Base-by-base conservation (phyloP, 1,140 invertebrate species). In the Halictus rubicundus region DNA sequence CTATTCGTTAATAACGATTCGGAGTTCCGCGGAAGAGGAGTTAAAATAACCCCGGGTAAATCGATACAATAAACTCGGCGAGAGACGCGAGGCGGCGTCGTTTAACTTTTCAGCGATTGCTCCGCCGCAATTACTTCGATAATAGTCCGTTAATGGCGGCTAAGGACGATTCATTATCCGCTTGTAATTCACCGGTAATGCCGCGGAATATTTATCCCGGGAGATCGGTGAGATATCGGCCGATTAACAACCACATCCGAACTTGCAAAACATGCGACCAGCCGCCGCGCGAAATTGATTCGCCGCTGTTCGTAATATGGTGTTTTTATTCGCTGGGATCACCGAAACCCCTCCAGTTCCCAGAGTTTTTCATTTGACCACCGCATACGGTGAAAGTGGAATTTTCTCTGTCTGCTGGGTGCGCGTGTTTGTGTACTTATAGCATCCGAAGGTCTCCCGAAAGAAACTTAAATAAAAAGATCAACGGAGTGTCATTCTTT, bases 31-130 rank as follows among this genome's bases (percentile, higher is more conserved):
- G 68, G 59, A n/a, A 71, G 71, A 37, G 60, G 57, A 68, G 72
- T 69, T 65, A 75, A 84, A 85, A 81, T 84, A 85, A 84, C 78
- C 82, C 49, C 77, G 71, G 57, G 71, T 81, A 61, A 84, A 85
- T 85, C 83, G 82, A 85, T 84, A 81, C 81, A 75, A 83, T 82
- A 79, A 80, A 79, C 54, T 49, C 68, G 57, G 69, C 54, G 77
- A 23, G 77, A 23, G 72, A 54, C 42, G 75, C 16, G 49, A 16
- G 27, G 4, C 75, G 59, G 39, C 39, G 39, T 42, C 61, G 54
- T 84, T 84, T 76, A 84, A 84, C 68, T 85, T 84, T 81, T 69
- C 64, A 61, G 39, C 76, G 82, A 84, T 81, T 73, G 78, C 59
- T 49, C 52, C 19, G 69, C 78, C 66, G 74, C 79, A 84, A 84